These are phyloP conservation scores for Hipparchia semele DNA, from an alignment of 2,888 invertebrate genomes.

Conservation along the genomic window DNA sequence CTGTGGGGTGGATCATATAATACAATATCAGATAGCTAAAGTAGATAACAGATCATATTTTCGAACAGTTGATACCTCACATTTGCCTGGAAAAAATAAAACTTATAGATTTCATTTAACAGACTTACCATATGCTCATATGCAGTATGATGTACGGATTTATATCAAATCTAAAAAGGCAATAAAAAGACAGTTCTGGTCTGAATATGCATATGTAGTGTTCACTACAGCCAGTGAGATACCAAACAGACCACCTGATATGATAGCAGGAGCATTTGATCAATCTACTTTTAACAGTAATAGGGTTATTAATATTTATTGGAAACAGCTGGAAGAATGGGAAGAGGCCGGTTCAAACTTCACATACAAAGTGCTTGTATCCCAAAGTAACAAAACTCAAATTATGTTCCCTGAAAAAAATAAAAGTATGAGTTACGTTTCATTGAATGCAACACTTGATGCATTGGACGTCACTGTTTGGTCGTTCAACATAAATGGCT, in stretches of 20 bases:
- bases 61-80: slow-evolving; percentile 66
- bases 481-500: slow-evolving; percentile 84
- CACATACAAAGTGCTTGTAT: slow-evolving; percentile 84
- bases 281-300: slow-evolving; percentile 77
- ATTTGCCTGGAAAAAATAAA: slow-evolving; percentile 61
- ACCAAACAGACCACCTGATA: slow-evolving; percentile 87
- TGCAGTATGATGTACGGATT: slow-evolving; percentile 88
- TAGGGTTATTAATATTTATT: slow-evolving; percentile 88
- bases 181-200: slow-evolving; percentile 86
- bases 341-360: slow-evolving; percentile 90
- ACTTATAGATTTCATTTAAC: slow-evolving; percentile 74
- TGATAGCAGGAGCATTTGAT: slow-evolving; percentile 89
- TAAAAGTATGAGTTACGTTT: slow-evolving; percentile 84
- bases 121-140: slow-evolving; percentile 85
- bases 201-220: slow-evolving; percentile 83
- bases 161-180: slow-evolving; percentile 84
- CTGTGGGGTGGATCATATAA: slow-evolving; percentile 67
- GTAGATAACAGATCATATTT: slow-evolving; percentile 70
- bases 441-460: slow-evolving; percentile 77
- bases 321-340: slow-evolving; percentile 88
- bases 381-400: slow-evolving; percentile 59
- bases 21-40: slow-evolving; percentile 77
- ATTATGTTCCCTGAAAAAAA: slow-evolving; percentile 74
- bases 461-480: slow-evolving; percentile 81
- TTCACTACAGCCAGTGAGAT: slow-evolving; percentile 84